Percentiles rank a stretch among this genome's conserved stretches.
These are phyloP conservation scores for Cygnus buccinator DNA, from an alignment of 2,113 vertebrate species.

Conservation along the genomic window DNA sequence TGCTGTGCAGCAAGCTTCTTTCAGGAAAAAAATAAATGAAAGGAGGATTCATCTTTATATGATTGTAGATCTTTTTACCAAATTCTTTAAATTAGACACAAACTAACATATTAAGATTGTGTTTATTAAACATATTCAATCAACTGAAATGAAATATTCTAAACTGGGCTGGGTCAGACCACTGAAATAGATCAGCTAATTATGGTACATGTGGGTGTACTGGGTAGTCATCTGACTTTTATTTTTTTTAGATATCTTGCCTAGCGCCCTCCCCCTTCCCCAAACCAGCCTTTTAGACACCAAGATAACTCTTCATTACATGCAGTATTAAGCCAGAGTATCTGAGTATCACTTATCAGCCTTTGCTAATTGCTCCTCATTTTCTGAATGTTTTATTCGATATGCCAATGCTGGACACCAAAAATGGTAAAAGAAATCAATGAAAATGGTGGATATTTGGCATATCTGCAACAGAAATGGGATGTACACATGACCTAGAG, in stretches of 20 bases:
- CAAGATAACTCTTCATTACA: not conserved
- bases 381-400: not conserved
- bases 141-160: not conserved
- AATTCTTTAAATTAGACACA: not conserved
- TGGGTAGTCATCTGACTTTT: conserved; percentile 54
- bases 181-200: conserved; percentile 62
- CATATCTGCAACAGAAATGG: fast-evolving
- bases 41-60: not conserved
- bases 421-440: not conserved
- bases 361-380: not conserved
- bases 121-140: not conserved
- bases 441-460: fast-evolving
- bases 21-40: not conserved
- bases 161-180: conserved; percentile 17
- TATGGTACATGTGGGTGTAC: conserved; percentile 51
- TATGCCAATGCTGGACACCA: fast-evolving
- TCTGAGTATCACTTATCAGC: not conserved
- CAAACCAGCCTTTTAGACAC: not conserved
- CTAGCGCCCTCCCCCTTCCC: conserved; percentile 12
- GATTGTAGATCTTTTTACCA: fast-evolving
- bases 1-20: not conserved
- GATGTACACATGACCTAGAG: not conserved
- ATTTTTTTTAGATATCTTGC: conserved; percentile 31
- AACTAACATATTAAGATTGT: fast-evolving
- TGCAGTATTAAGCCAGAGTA: not conserved